A percentile compares a stretch with the other conserved stretches of the same genome.
Evolutionary conservation across 1,140 invertebrate genomes (phyloP).

Genomic region (Sycophaga agraensis): DNA sequence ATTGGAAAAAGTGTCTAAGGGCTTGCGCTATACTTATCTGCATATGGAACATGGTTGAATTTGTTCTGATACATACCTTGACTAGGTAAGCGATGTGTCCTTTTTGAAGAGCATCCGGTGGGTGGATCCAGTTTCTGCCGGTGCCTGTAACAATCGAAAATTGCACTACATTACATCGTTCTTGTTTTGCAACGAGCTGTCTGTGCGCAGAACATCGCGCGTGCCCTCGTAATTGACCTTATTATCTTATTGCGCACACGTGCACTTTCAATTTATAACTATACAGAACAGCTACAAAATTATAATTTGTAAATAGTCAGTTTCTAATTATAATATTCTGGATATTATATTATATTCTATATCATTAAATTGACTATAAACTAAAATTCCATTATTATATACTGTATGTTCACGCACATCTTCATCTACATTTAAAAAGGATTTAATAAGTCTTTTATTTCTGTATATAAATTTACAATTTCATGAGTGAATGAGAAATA

Average conservation of each 20-base stretch:
- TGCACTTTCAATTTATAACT: too few species aligned
- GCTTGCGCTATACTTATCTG: too few species aligned
- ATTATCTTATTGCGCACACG: not conserved
- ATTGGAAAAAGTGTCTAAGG: too few species aligned
- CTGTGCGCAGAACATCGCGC: too few species aligned
- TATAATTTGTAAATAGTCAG: not conserved
- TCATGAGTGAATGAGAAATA: too few species aligned
- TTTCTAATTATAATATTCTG: not conserved
- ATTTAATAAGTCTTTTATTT: too few species aligned
- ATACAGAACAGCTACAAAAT: not conserved
- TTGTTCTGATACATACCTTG: slow-evolving; percentile 80
- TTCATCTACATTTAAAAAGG: too few species aligned
- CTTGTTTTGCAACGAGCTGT: too few species aligned
- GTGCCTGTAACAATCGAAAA: slow-evolving; percentile 43
- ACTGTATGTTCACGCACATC: too few species aligned
- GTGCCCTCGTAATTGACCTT: not conserved
- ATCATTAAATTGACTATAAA: not conserved
- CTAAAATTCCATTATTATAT: not conserved
- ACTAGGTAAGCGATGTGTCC: slow-evolving; percentile 96
- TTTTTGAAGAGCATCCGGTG: slow-evolving; percentile 87
- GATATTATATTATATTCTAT: not conserved
- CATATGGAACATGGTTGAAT: too few species aligned
- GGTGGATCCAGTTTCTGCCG: slow-evolving; percentile 86
- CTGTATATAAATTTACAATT: too few species aligned
- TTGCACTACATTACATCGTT: slow-evolving; percentile 5